Evolutionary conservation across 1,140 invertebrate genomes (phyloP).

Genomic region (Hypothenemus hampei): DNA sequence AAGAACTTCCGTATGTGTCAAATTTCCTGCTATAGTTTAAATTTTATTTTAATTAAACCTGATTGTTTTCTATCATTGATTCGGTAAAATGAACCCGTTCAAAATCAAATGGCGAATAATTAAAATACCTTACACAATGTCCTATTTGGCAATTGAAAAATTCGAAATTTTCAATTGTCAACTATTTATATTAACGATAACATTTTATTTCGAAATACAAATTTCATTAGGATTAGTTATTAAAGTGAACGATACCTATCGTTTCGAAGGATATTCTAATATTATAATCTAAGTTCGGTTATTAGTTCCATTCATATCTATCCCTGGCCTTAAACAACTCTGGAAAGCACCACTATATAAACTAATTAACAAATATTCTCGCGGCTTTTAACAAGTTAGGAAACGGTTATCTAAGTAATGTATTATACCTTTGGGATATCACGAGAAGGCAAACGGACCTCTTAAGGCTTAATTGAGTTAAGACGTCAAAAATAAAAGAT

Average conservation of each 20-base stretch:
- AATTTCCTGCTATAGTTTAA: neutral
- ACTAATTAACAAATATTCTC: slow-evolving; percentile 18
- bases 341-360: no score
- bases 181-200: no score
- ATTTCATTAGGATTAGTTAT: no score
- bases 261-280: no score
- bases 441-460: neutral
- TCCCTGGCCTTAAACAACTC: no score
- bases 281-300: no score
- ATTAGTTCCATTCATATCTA: no score
- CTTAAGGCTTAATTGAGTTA: neutral
- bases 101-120: slow-evolving; percentile 5
- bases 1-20: neutral
- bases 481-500: no score
- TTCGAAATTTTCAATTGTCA: no score
- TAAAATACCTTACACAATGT: neutral
- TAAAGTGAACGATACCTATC: no score
- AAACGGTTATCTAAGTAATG: slow-evolving; percentile 1
- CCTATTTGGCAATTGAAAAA: neutral
- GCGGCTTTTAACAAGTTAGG: slow-evolving; percentile 10
- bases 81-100: neutral
- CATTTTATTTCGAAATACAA: no score
- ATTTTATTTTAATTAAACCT: slow-evolving; percentile 7
- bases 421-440: slow-evolving; percentile 6
- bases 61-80: neutral